These are phyloP conservation scores for Aphaenogaster floridana DNA, from an alignment of 1,140 invertebrate species.

Conservation along the genomic window DNA sequence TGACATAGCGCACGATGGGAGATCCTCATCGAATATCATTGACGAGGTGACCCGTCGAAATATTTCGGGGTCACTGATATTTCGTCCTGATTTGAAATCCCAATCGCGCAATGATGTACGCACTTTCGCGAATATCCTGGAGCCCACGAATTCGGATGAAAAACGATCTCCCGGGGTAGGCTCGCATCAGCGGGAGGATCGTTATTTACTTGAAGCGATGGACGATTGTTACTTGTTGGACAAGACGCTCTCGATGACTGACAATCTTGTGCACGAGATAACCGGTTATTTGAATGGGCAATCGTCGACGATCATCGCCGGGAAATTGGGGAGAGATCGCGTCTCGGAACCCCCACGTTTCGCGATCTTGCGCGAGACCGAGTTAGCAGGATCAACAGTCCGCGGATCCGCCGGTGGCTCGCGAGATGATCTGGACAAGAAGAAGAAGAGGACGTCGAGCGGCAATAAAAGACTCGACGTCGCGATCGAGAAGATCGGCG, in stretches of 20 bases:
- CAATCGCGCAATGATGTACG: neutral
- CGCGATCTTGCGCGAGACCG: neutral
- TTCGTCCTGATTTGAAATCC: neutral
- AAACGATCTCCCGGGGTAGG: neutral
- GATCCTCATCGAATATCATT: neutral
- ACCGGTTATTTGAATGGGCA: neutral
- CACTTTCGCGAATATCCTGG: neutral
- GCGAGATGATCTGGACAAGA: neutral
- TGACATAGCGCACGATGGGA: neutral
- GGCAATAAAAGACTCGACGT: neutral
- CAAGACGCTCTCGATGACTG: conserved; percentile 74
- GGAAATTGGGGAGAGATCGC: neutral
- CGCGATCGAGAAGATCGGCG: conserved; percentile 20
- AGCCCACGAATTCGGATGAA: neutral
- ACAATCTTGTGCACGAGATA: conserved; percentile 45
- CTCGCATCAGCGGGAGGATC: neutral
- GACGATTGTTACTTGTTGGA: conserved; percentile 44
- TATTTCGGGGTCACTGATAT: neutral
- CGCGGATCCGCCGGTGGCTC: neutral
- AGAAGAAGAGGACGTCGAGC: neutral
- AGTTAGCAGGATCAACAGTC: neutral
- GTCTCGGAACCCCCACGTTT: neutral
- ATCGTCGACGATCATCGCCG: neutral
- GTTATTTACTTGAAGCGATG: no score
- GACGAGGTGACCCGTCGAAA: neutral